These are phyloP conservation scores for Colistium nudipinnis DNA, from an alignment of 2,113 vertebrate species.

Conservation along the genomic window DNA sequence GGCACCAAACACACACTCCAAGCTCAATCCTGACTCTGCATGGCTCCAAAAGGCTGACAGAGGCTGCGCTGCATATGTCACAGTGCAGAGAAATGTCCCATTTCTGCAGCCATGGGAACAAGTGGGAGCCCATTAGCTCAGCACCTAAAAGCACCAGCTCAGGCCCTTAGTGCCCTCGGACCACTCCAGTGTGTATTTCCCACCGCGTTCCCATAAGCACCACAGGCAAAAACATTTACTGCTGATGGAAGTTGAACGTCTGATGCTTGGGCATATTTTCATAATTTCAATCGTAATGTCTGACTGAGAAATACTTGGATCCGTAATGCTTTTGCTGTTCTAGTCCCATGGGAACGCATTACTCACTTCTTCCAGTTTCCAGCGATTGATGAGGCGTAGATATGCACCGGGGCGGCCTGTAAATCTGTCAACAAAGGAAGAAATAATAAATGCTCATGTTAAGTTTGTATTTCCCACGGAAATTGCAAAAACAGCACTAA, in stretches of 20 bases:
- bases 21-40: conserved; percentile 4
- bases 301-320: conserved; percentile 34
- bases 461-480: neutral
- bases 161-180: conserved; percentile 34
- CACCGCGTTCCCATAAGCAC: conserved; percentile 46
- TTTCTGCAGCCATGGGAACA: conserved; percentile 36
- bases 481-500: no score
- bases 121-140: conserved; percentile 44
- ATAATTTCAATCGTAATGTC: conserved; percentile 25
- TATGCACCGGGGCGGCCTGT: conserved; percentile 94
- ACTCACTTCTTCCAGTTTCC: conserved; percentile 95
- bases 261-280: conserved; percentile 9
- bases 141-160: conserved; percentile 47
- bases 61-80: conserved; percentile 32
- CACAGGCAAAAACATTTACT: conserved; percentile 23
- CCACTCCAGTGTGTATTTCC: conserved; percentile 33
- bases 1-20: conserved; percentile 2
- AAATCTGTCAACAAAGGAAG: conserved; percentile 84
- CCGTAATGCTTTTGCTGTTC: conserved; percentile 43
- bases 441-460: neutral
- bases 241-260: conserved; percentile 38
- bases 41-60: conserved; percentile 27
- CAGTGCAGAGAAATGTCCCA: conserved; percentile 20
- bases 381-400: conserved; percentile 92
- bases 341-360: conserved; percentile 2